Base-by-base conservation (phyloP, 2,113 vertebrate genomes). In the Arvicanthis niloticus region DNA sequence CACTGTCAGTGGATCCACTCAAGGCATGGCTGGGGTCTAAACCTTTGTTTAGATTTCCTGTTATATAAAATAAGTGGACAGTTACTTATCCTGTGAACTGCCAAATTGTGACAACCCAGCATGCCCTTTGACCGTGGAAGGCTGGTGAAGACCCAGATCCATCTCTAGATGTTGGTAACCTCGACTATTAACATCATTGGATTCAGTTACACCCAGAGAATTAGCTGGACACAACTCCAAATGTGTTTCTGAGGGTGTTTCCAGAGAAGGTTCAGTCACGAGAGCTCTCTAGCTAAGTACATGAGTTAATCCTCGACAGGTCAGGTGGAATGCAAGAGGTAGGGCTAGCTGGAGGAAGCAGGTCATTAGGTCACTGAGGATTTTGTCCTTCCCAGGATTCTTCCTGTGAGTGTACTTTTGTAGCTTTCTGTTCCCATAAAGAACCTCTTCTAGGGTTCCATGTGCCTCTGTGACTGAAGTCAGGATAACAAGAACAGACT, bases 21-120 rank as follows among this genome's bases (percentile, higher is more conserved):
- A 7, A 48, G 24, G 11, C 40, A 6, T 0, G 1, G 16, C 1
- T 0, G 31, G 1, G 24, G 19, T 3, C 24, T 8, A 5, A 22
- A 7, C 48, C 29, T 67, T 16, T n/a, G n/a, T n/a, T n/a, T n/a
- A n/a, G 60, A 42, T 16, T 24, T 77, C 24, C 62, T 19, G 31
- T 4, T 26, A 42, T 82, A 3, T 51, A 48, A 51, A 31, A 7
- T 11, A 29, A 56, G 34, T 31, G 56, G 87, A 11, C 11, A 3
- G 24, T 34, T 1, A 5, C 34, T 15, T 45, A 0, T 4, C 16
- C 48, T 72, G 15, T 73, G 56, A 60, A 12, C 7, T 19, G 3
- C 40, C 7, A 42, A 1, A 4, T 21, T 8, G 19, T 1, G 17
- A 26, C 24, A 56, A 51, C 37, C 48, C 89, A 3, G 45, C 9